phyloP scores from a whole-genome alignment of 2,113 vertebrate genomes.

The Marmota monax region DNA sequence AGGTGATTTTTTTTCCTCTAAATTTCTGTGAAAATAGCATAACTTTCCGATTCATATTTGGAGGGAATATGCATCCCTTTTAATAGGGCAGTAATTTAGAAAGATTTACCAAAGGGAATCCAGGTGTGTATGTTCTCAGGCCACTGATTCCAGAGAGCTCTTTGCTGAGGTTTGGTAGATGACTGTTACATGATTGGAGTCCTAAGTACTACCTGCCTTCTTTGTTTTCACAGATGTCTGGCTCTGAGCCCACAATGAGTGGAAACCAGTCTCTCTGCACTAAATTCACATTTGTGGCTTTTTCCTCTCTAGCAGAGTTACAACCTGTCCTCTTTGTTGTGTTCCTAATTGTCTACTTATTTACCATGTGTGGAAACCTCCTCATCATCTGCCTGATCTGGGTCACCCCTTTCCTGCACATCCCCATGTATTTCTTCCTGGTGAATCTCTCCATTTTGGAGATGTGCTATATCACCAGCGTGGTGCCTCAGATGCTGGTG shows the following conservation, averaged over 20 bases:
- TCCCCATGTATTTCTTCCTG: constrained; percentile 81
- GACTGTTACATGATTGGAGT: neutral
- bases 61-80: neutral
- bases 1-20: neutral
- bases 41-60: neutral
- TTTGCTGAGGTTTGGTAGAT: neutral
- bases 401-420: constrained; percentile 64
- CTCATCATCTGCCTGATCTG: constrained; percentile 70
- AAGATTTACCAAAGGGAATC: neutral
- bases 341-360: constrained; percentile 68
- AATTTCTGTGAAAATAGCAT: neutral
- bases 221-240: constrained; percentile 41
- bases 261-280: constrained; percentile 70
- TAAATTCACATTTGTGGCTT: constrained; percentile 71
- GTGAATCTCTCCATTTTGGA: constrained; percentile 78
- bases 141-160: neutral
- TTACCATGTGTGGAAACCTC: constrained; percentile 72
- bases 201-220: accelerated
- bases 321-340: constrained; percentile 68
- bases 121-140: neutral
- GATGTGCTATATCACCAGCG: constrained; percentile 75
- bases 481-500: constrained; percentile 75
- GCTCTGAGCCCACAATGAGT: neutral
- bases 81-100: neutral
- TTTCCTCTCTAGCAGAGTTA: constrained; percentile 73